Evolutionary conservation across 2,888 invertebrate genomes (phyloP), one percentile per base, ranked within the genome.

Genomic region (Protophormia terraenovae): DNA sequence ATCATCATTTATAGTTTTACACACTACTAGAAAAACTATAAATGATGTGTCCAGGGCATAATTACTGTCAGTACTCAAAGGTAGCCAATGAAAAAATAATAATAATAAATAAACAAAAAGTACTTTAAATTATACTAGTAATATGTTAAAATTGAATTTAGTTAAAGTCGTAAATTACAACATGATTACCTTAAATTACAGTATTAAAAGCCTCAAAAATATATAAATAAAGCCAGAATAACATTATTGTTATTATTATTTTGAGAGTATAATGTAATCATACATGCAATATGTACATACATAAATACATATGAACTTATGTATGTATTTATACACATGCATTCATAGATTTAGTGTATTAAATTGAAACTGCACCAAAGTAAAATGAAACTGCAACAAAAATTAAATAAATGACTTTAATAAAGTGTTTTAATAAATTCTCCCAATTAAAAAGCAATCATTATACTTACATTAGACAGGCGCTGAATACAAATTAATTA

Each of bases 161-260:
- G 78, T 78, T 75, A 78, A 77, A 82, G 81, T 58, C 81, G 78
- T 85, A 85, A 85, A 85, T 85, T 78, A 73, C 81, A 47, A 75
- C 64, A 69, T 85, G 85, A 82, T 85, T 85, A 85, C 81, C 77
- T 78, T 47, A 85, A 85, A 85, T 82, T 85, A 71, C 75, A 60
- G 73, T 66, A 85, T 85, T 78, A 82, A 81, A 82, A 81, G 82
- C 81, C 73, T 71, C 76, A 82, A 82, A 76, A 80, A 58, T 79
- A 35, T 76, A 76, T 55, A 76, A 71, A 82, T 82, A 75, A 69
- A 76, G 19, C 16, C 27, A 22, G 8, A 27, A 72, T 14, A 41
- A 72, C 35, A 50, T 53, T 69, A 69, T 53, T 22, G 53, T 12
- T 50, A 69, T 50, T 32, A 32, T 50, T 16, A 35, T 35, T 22